These are phyloP conservation scores for Achatina immaculata DNA, from an alignment of 1,140 invertebrate genomes.

Conservation along the genomic window DNA sequence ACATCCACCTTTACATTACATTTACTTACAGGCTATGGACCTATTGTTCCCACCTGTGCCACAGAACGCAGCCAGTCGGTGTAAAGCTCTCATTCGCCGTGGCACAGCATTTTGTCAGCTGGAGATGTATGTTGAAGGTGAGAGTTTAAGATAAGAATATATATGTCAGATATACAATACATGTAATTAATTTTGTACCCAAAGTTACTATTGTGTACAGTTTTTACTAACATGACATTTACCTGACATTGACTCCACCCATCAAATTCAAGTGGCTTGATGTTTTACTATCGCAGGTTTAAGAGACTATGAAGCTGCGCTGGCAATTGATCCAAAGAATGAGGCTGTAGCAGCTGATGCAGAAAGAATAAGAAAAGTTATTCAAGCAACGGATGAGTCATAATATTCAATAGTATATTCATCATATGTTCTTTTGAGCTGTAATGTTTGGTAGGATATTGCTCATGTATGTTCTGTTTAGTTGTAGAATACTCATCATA, in stretches of 20 bases:
- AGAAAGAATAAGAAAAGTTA: conserved; percentile 67
- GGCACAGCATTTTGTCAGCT: conserved; percentile 81
- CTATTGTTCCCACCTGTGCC: conserved; percentile 80
- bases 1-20: neutral
- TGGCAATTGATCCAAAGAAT: conserved; percentile 77
- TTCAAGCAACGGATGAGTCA: conserved; percentile 59
- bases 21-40: conserved; percentile 77
- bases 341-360: conserved; percentile 72
- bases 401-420: neutral
- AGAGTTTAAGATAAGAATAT: neutral
- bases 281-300: conserved; percentile 69
- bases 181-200: neutral
- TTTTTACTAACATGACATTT: too few relatives aligned
- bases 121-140: conserved; percentile 79
- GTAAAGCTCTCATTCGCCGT: conserved; percentile 79
- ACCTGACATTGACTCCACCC: neutral
- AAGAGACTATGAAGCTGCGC: conserved; percentile 80
- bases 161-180: neutral
- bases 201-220: neutral
- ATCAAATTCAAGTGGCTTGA: neutral
- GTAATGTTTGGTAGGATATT: too few relatives aligned
- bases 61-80: conserved; percentile 79
- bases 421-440: too few relatives aligned
- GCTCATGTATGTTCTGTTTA: too few relatives aligned
- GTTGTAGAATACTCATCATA: too few relatives aligned